A percentile compares a stretch with the other conserved stretches of the same genome.
These are phyloP conservation scores for Eubasilissa regina DNA, from an alignment of 1,140 invertebrate species.

Conservation along the genomic window DNA sequence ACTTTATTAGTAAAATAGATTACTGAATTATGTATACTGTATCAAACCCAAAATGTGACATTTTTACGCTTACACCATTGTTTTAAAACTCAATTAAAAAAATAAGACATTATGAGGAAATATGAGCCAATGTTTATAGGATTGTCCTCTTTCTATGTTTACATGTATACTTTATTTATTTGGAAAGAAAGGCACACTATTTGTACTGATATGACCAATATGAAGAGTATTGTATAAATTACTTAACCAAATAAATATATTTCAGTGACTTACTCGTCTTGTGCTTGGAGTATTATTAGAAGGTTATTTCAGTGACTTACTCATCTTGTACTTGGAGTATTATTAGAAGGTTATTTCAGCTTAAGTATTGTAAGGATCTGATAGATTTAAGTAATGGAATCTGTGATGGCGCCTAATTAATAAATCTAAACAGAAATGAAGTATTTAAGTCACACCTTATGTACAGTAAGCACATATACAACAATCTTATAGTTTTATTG, in stretches of 20 bases:
- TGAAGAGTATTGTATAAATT: neutral
- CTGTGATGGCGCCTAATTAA: constrained; percentile 2
- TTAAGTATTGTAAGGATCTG: constrained; percentile 18
- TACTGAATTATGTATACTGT: neutral
- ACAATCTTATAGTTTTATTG: too few relatives aligned
- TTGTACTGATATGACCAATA: neutral
- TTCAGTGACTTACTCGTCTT: neutral
- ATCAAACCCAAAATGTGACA: too few relatives aligned
- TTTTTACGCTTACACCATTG: too few relatives aligned
- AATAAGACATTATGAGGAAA: neutral
- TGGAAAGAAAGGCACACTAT: too few relatives aligned
- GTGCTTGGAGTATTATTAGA: too few relatives aligned
- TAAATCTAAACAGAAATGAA: too few relatives aligned
- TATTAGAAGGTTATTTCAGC: too few relatives aligned
- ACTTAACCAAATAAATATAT: neutral
- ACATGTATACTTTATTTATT: neutral
- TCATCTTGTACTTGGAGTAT: neutral
- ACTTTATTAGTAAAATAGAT: neutral
- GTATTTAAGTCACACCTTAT: too few relatives aligned
- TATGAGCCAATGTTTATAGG: neutral
- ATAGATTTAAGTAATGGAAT: constrained; percentile 28
- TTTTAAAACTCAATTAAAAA: too few relatives aligned
- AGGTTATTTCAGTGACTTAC: neutral
- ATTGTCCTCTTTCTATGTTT: too few relatives aligned
- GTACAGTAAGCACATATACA: too few relatives aligned